Evolutionary conservation across 1,140 invertebrate species (phyloP).

Genomic region (Tyrophagus putrescentiae): DNA sequence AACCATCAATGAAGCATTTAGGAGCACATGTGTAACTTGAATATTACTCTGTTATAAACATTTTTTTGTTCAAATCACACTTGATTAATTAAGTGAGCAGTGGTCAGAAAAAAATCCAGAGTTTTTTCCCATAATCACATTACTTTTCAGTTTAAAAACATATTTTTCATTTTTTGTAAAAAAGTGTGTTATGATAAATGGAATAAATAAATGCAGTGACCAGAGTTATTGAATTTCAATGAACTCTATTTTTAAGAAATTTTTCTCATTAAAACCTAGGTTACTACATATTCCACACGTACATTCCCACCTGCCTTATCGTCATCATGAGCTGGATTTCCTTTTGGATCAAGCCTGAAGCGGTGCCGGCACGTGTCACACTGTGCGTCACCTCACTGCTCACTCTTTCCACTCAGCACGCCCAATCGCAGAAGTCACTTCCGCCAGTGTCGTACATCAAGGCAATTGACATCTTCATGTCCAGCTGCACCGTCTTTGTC

Average conservation of each 20-base stretch:
- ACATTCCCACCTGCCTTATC: conserved; percentile 33
- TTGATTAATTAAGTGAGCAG: no score
- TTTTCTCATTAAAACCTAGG: conserved; percentile 34
- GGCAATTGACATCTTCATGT: conserved; percentile 30
- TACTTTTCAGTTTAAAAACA: no score
- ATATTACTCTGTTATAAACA: no score
- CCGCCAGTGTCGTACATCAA: conserved; percentile 79
- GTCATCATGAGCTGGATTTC: conserved; percentile 35
- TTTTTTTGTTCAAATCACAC: no score
- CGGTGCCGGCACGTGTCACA: conserved; percentile 33
- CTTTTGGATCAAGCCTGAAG: conserved; percentile 33
- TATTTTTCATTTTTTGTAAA: not conserved
- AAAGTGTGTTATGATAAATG: no score
- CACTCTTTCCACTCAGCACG: conserved; percentile 56
- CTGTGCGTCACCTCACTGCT: conserved; percentile 41
- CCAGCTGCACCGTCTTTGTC: conserved; percentile 45
- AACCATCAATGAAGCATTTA: no score
- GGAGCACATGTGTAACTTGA: no score
- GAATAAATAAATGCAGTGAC: no score
- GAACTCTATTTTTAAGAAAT: not conserved
- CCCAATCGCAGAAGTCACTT: conserved; percentile 49
- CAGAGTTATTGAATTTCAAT: not conserved
- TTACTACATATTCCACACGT: conserved; percentile 34
- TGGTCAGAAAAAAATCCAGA: no score
- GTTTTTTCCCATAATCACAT: no score